Conservation (phyloP, 2,113 vertebrate genomes). For the Cololabis saira region DNA sequence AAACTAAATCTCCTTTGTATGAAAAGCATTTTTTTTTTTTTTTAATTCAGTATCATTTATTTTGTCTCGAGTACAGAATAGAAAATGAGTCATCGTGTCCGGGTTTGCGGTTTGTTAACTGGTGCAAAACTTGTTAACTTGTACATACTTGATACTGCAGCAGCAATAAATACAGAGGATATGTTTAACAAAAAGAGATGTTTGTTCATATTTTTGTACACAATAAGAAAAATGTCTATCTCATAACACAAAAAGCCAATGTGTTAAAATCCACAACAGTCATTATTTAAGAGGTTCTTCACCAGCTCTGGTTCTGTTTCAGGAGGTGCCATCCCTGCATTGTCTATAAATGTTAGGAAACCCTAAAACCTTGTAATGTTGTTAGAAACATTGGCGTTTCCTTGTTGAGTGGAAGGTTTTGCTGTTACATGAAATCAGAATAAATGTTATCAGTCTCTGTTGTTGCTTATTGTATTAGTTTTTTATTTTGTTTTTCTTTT, state of each 20-base stretch:
- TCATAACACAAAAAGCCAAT: conserved; percentile 30
- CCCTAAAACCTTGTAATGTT: conserved; percentile 20
- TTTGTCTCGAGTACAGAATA: no score
- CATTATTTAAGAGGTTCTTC: conserved; percentile 10
- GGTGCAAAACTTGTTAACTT: conserved; percentile 1
- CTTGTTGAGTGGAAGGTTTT: conserved; percentile 27
- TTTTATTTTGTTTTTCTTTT: not conserved
- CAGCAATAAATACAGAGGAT: conserved; percentile 30
- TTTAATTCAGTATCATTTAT: no score
- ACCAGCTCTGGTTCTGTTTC: conserved; percentile 5
- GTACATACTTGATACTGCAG: conserved; percentile 11
- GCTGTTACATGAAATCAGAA: conserved; percentile 38
- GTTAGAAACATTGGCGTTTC: conserved; percentile 26
- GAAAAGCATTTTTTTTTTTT: no score
- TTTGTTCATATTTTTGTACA: conserved; percentile 72
- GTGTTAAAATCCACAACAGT: conserved; percentile 17
- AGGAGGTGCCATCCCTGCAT: no score
- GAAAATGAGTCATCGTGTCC: not conserved
- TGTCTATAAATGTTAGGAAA: no score
- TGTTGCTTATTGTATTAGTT: not conserved
- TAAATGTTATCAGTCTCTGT: conserved; percentile 37
- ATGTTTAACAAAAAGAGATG: conserved; percentile 30
- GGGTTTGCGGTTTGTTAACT: not conserved
- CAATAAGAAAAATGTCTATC: conserved; percentile 17
- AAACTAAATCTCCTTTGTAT: no score